Conservation (phyloP, 1,140 invertebrate species). For the Metaphire vulgaris region DNA sequence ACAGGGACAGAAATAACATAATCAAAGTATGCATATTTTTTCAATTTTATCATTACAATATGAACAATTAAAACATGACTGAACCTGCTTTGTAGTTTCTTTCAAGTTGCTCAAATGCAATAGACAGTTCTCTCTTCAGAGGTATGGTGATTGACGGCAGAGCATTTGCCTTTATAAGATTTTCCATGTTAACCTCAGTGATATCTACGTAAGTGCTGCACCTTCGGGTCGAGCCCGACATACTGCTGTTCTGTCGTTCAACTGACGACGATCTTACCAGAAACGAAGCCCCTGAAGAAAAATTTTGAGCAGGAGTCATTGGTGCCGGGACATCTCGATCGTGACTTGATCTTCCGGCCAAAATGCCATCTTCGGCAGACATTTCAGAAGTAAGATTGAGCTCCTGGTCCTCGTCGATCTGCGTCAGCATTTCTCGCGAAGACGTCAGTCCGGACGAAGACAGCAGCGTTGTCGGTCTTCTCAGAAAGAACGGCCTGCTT, state of each 20-base stretch:
- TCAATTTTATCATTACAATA: no score
- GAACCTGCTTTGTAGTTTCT: no score
- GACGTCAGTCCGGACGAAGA: not conserved
- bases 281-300: not conserved
- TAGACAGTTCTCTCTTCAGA: conserved; percentile 4
- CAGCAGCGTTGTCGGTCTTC: not conserved
- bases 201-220: conserved; percentile 1
- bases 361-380: no score
- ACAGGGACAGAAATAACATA: no score
- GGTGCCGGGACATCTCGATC: not conserved
- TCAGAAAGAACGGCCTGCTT: not conserved
- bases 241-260: conserved; percentile 6
- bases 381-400: no score
- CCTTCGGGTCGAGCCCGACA: not conserved
- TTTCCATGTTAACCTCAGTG: conserved; percentile 4
- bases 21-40: no score
- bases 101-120: conserved; percentile 4
- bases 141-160: not conserved
- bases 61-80: no score
- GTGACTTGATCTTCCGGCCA: not conserved
- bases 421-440: not conserved
- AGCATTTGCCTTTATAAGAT: not conserved
- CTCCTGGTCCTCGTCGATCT: not conserved
- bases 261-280: no score
- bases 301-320: not conserved